Base-by-base conservation (phyloP, 2,888 invertebrate genomes). In the Glyphotaelius pellucidus region DNA sequence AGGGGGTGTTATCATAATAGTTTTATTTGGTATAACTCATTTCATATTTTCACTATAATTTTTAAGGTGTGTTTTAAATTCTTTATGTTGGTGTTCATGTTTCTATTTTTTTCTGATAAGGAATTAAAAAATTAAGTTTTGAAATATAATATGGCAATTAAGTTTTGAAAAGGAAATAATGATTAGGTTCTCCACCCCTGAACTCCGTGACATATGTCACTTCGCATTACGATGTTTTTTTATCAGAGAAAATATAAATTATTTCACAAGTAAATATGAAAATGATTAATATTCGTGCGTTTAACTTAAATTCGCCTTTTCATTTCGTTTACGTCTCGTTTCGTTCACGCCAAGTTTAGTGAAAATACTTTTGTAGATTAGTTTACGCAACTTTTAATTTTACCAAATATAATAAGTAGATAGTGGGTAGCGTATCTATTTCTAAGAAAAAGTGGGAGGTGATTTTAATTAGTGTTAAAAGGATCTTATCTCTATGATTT, bases 171-270 rank as follows among this genome's bases (percentile, higher is more conserved):
- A 52, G 7, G 9, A 25, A 67, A 67, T n/a, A 67, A 25, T 67
- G n/a, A 4, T n/a, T 25, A 7, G 25, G 67, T 67, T 67, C 25
- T 67, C 25, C 9, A 67, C 67, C 67, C 25, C 67, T 67, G 67
- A 7, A 19, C 83, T 83, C 0, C 35, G 25, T 83, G 83, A 83
- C 38, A 86, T 86, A 15, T 86, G 86, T 86, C 86, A 86, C 86
- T 83, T 83, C 15, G 30, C 86, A 25, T 86, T 38, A 86, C n/a
- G 86, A 86, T n/a, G 47, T 86, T 47, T 86, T 47, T 85, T 42
- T 38, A 86, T 30, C 25, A 25, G 67, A 25, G 25, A 25, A 67
- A 67, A 9, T n/a, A 67, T 67, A n/a, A n/a, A 67, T 67, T 7
- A 7, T 1, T 67, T 67, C 67, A 25, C n/a, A n/a, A 67, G 67